Percentiles rank a stretch among this genome's conserved stretches.
Conservation (phyloP, 1,140 invertebrate genomes). For the Apis florea region DNA sequence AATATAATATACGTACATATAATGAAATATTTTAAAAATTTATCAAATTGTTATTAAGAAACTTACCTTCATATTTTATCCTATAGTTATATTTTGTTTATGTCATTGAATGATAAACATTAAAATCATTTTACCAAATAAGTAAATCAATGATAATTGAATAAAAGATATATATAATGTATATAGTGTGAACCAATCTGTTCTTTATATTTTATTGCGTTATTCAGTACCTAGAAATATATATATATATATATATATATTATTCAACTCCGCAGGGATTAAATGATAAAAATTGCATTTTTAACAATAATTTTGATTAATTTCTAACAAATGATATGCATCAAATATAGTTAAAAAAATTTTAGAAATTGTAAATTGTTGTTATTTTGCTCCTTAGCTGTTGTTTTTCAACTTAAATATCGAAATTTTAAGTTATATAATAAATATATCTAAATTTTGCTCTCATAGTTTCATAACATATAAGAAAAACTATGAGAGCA, state of each 20-base stretch:
- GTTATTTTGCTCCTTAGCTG: background rate
- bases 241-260: background rate
- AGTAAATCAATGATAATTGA: background rate
- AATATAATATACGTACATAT: background rate
- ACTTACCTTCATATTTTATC: background rate
- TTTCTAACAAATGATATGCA: constrained; percentile 29
- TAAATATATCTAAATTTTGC: constrained; percentile 34
- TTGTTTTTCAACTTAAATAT: constrained; percentile 20
- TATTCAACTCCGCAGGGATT: background rate
- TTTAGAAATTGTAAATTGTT: constrained; percentile 1
- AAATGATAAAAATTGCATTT: constrained; percentile 29
- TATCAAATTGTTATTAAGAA: background rate
- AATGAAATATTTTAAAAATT: constrained; percentile 10
- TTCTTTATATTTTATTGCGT: constrained; percentile 8
- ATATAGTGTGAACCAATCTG: constrained; percentile 29
- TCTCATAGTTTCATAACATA: constrained; percentile 31
- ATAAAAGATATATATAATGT: background rate
- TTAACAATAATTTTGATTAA: background rate
- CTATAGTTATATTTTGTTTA: background rate
- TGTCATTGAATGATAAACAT: background rate
- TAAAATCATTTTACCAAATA: background rate
- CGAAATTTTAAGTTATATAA: background rate
- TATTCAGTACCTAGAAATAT: constrained; percentile 1
- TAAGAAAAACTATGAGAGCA: constrained; percentile 37
- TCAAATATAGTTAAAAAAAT: constrained; percentile 15